Evolutionary conservation across 2,113 vertebrate genomes (phyloP), one percentile per base, ranked within the genome.

Genomic region (Bos taurus): DNA sequence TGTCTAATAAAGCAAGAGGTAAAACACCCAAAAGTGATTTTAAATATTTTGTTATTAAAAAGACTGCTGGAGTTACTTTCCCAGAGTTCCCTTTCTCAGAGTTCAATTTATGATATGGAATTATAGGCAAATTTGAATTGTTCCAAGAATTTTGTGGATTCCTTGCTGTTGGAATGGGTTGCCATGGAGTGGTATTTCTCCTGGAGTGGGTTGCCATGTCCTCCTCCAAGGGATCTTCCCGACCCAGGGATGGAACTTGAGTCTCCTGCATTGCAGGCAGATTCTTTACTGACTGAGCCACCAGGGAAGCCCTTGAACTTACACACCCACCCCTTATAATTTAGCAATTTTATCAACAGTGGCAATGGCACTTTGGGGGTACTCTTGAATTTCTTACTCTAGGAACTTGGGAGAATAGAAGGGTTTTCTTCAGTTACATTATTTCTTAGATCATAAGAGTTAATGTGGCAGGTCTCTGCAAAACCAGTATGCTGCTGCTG

Each of bases 401-500:
- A 87, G 60, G 67, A 74, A 64, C 50, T 78, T 83, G 62, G 50
- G 30, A 86, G n/a, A 87, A 50, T 57, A 46, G 48, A 94, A 91
- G 10, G 74, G 30, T 93, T 95, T 95, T 95, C 54, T 93, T 95
- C 57, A 90, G 46, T 87, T 91, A 59, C 2, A 2, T 78, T 92
- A 54, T 96, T 93, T 90, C 52, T 91, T 95, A 82, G 43, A 40
- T 97, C 46, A 40, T 59, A 62, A 83, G 46, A 36, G 77, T 94
- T 59, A 81, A 1, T 56, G 78, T 89, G 50, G 25, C 89, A 89
- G 67, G 60, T 86, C 67, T 90, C 88, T 91, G 71, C 54, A 78
- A 78, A 87, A 94, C 88, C 60, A 64, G 13, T 74, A 93, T 93
- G 96, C 64, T 71, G 64, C 64, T 67, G 64, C 33, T 67, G n/a